Evolutionary conservation across 2,113 vertebrate species (phyloP), one percentile per base, ranked within the genome.

Genomic region (Sceloporus undulatus): DNA sequence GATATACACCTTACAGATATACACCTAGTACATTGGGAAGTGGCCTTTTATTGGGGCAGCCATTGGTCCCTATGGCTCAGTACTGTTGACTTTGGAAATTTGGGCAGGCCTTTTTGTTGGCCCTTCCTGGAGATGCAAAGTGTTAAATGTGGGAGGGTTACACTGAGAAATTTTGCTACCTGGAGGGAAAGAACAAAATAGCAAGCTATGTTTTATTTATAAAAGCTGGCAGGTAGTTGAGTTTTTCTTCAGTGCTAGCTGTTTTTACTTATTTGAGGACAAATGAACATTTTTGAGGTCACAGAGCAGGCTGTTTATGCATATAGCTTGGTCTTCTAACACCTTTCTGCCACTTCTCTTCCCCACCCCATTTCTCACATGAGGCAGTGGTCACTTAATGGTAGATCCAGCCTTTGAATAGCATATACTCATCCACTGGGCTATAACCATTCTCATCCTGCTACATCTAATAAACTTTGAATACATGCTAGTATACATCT

Each of bases 1-100:
- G 48, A 6, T 48, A 34, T 34, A 29, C 34, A 13, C 75, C 59
- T 65, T 65, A 29, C n/a, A 65, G 9, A 14, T n/a, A 7, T 34
- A 77, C 27, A 78, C n/a, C 29, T 85, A 66, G 7, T n/a, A n/a
- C 13, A 59, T 74, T 77, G 18, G 73, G 34, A 85, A 85, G 84
- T 2, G 42, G 68, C 19, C 9, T 59, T 74, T 74, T 14, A 70
- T 34, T 83, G 65, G 18, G 14, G 0, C 29, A 52, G 65, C 42
- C 29, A 76, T 83, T 48, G 4, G 9, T 34, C 27, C 40, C 10
- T 85, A 6, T 65, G 42, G 25, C 21, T 62, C 34, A 82, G 62
- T 40, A 66, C 8, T 82, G 9, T 6, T 4, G 21, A 13, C 59
- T 62, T 71, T 19, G 40, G n/a, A 54, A 81, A 81, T 81, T 21